Base-by-base conservation (phyloP, 2,888 invertebrate genomes). In the Drosophila buzzatii region DNA sequence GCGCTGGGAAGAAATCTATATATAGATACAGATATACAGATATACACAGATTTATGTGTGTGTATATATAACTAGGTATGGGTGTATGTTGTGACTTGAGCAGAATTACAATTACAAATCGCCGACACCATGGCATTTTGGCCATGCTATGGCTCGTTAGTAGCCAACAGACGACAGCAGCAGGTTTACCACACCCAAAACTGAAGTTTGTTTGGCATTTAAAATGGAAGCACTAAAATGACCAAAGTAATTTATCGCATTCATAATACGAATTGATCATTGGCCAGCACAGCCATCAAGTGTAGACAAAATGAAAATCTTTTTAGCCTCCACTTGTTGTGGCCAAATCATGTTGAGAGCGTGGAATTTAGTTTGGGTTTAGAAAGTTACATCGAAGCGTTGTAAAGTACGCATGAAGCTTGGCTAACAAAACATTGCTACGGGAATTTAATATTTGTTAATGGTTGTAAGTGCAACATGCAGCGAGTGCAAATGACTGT, bases 61-160 rank as follows among this genome's bases (percentile, higher is more conserved):
- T 10, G 9, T 31, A 51, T n/a, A 20, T 37, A 53, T 16, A 53
- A 9, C 37, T 23, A 53, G 16, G n/a, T 62, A 51, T 47, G 41
- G 35, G n/a, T 61, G 35, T 71, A 42, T 47, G 44, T 63, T 51
- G 23, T 35, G 49, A 58, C 49, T 63, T 67, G 79, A 47, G 23
- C 74, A 74, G 79, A 78, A 77, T 78, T 70, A 64, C 74, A 78
- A 77, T 78, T 70, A 64, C 74, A 78, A 77, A 63, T 77, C 52
- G 78, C 74, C 66, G 66, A 70, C 78, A 70, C 78, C 51, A 70
- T 74, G 76, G 74, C 74, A 78, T 74, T 75, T 77, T 61, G 61
- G 62, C 70, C 49, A 51, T 3, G 12, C 35, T n/a, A 57, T 55
- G 44, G 51, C 52, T 45, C 41, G 51, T 69, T 69, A 27, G 52